Evolutionary conservation across 64 coral and sea anemone species (phyloP), one percentile per base, ranked within the genome.

Genomic region (Porites lutea): DNA sequence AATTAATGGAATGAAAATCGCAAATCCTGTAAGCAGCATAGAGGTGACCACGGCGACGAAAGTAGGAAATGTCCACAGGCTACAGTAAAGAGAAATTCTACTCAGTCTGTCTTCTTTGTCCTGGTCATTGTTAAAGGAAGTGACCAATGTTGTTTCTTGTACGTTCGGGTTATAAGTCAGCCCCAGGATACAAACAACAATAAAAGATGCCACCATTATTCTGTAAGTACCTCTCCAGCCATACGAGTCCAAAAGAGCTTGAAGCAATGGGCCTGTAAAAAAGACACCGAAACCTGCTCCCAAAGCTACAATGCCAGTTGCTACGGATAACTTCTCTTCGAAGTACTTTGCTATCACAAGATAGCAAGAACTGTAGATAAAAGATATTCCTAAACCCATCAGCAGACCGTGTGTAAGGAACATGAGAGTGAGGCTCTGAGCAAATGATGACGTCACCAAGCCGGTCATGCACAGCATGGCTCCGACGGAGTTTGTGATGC

Each of bases 1-100:
- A 63, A 92, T 86, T 53, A 44, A 43, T 51, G 81, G 69, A 45
- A 86, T 83, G 48, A 76, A 86, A 52, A 92, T 72, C 6, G 80
- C 90, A 92, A 92, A 86, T 13, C 65, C 60, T 23, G 48, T 72
- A 3, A 65, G 57, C 69, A 84, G 57, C 0, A 82, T 21, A 0
- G 79, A 74, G 37, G 63, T 59, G 1, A 83, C 64, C 9, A 52
- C 68, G 20, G 82, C 19, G 19, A 61, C 21, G n/a, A 65, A 86
- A 13, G 44, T 71, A 21, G 52, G 27, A 52, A 53, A 77, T 19
- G 19, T 79, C 80, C 80, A 92, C 46, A 86, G 72, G 6, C 80
- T 86, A 51, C 72, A 92, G 68, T 92, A 72, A 12, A 86, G 43
- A 65, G 60, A 83, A 19, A 83, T 83, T 6, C 67, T 44, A 6